Evolutionary conservation across 2,888 invertebrate species (phyloP).

Genomic region (Iphiclides podalirius): DNA sequence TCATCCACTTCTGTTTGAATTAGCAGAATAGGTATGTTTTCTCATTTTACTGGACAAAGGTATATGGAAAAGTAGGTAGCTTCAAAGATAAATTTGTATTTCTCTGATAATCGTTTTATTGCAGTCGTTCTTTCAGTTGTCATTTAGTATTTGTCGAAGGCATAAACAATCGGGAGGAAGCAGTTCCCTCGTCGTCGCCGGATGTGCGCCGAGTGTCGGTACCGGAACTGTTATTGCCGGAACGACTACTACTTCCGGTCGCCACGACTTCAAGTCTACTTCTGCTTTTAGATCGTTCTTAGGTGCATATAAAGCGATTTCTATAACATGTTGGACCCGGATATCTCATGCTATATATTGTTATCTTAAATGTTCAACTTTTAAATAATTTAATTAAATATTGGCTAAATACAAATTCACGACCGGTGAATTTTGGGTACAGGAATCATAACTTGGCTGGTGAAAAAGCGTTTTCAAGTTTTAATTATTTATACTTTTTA

Average conservation of each 20-base stretch:
- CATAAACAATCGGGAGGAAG: conserved; percentile 73
- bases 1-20: no score
- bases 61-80: no score
- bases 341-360: no score
- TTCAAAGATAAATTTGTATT: no score
- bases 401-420: no score
- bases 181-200: conserved; percentile 67
- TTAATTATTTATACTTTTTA: no score
- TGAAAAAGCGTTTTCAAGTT: no score
- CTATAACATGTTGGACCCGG: neutral
- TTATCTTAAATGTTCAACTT: neutral
- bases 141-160: conserved; percentile 60
- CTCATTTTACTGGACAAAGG: no score
- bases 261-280: conserved; percentile 69
- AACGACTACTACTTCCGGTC: conserved; percentile 73
- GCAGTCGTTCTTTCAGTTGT: conserved; percentile 24
- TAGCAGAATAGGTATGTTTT: no score
- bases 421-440: no score
- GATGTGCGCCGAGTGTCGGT: conserved; percentile 72
- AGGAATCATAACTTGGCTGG: no score
- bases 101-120: no score
- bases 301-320: neutral
- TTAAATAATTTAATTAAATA: conserved; percentile 9
- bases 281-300: conserved; percentile 1
- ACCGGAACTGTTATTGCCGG: conserved; percentile 77